These are phyloP conservation scores for Lordiphosa stackelbergi DNA, from an alignment of 1,140 invertebrate species.

Conservation along the genomic window DNA sequence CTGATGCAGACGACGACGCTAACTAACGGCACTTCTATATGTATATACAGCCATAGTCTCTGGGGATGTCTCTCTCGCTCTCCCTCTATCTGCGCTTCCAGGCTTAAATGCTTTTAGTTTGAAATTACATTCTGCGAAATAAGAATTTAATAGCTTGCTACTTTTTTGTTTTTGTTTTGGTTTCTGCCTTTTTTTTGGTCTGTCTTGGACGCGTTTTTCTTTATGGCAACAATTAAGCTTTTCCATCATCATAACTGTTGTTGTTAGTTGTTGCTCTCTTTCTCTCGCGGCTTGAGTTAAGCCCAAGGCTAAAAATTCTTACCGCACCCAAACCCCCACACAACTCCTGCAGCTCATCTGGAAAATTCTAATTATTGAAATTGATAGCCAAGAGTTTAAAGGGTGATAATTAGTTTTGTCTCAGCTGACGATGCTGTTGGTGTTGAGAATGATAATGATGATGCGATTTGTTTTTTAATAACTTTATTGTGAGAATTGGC, in stretches of 20 bases:
- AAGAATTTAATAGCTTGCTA: conserved; percentile 62
- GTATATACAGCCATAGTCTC: conserved; percentile 5
- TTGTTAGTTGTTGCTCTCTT: conserved; percentile 4
- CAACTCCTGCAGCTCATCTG: conserved; percentile 15
- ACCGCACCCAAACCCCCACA: background rate
- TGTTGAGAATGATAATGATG: background rate
- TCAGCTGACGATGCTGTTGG: conserved; percentile 11
- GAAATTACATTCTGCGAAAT: conserved; percentile 71
- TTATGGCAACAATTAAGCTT: conserved; percentile 48
- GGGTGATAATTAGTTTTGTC: conserved; percentile 41
- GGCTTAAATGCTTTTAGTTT: conserved; percentile 66
- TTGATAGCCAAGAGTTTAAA: conserved; percentile 47
- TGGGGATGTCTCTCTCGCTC: background rate
- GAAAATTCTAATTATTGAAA: conserved; percentile 56
- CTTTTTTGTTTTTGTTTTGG: conserved; percentile 4
- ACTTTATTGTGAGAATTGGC: no score
- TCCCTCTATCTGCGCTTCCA: conserved; percentile 15
- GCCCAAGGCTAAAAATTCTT: conserved; percentile 31
- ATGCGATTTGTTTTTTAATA: no score
- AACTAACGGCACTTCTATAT: conserved; percentile 48
- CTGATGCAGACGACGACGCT: conserved; percentile 50
- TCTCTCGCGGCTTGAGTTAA: conserved; percentile 3
- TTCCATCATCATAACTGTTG: conserved; percentile 38
- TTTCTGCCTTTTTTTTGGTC: conserved; percentile 7
- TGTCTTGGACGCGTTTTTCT: conserved; percentile 35